Percentiles rank a stretch among this genome's conserved stretches.
These are phyloP conservation scores for Pandion haliaetus DNA, from an alignment of 2,113 vertebrate genomes.

Conservation along the genomic window DNA sequence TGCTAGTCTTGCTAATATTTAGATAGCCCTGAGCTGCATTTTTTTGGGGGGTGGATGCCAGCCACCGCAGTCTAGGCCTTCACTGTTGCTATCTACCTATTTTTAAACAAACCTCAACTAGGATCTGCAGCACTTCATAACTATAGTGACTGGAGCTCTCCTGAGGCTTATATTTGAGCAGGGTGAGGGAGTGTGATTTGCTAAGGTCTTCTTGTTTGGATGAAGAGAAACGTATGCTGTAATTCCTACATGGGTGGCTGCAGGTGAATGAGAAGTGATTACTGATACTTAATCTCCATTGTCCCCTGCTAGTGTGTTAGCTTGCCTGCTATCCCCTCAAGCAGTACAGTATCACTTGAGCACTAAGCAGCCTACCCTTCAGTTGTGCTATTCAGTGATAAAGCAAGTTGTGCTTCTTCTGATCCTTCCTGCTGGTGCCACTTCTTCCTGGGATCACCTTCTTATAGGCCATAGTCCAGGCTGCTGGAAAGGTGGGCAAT, in stretches of 20 bases:
- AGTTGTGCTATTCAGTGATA: background rate
- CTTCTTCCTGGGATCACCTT: background rate
- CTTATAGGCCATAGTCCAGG: background rate
- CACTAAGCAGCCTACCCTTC: background rate
- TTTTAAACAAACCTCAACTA: background rate
- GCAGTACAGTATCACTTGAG: background rate
- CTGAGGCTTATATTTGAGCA: background rate
- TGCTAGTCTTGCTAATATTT: background rate
- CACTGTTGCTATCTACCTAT: background rate
- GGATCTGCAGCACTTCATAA: background rate
- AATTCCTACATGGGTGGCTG: background rate
- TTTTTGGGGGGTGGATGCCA: background rate
- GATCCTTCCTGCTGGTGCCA: background rate
- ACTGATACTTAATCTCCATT: background rate
- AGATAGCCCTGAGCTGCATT: background rate
- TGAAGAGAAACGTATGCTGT: background rate
- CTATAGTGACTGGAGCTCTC: background rate
- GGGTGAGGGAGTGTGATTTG: background rate
- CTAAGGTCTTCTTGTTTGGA: background rate
- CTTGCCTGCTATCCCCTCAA: background rate
- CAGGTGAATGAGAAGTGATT: background rate
- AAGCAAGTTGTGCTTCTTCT: background rate
- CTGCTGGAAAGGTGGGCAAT: background rate
- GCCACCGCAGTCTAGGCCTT: background rate
- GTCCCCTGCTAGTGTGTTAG: background rate